Percentiles rank a stretch among this genome's conserved stretches.
Evolutionary conservation across 2,113 vertebrate species (phyloP).

Genomic region (Coptodon rendalli): DNA sequence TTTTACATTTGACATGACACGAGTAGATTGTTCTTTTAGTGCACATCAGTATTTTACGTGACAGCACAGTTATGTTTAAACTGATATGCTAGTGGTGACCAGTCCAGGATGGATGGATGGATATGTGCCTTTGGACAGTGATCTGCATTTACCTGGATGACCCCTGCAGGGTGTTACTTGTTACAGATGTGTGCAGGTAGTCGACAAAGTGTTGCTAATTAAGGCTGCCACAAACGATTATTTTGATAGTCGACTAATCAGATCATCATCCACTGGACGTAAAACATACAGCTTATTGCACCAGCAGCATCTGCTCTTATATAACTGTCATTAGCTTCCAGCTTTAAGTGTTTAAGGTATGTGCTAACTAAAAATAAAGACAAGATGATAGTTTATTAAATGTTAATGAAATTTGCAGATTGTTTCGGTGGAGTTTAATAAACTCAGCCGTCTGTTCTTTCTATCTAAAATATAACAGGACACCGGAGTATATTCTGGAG

Average conservation of each 20-base stretch:
- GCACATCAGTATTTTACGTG: neutral
- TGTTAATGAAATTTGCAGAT: accelerated
- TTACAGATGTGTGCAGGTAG: neutral
- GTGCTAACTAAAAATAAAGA: neutral
- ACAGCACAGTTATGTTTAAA: neutral
- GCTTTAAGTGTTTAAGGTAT: accelerated
- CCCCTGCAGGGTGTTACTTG: neutral
- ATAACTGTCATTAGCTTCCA: neutral
- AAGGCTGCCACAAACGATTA: neutral
- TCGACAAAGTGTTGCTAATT: neutral
- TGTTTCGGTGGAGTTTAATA: too few relatives aligned
- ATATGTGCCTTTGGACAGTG: neutral
- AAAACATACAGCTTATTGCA: neutral
- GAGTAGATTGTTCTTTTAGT: neutral
- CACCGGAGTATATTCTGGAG: accelerated
- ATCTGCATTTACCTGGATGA: neutral
- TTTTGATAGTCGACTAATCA: neutral
- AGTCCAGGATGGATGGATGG: neutral
- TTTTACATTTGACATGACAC: neutral
- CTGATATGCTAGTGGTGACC: neutral
- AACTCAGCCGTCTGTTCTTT: too few relatives aligned
- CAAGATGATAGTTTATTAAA: neutral
- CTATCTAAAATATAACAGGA: neutral
- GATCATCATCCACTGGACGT: neutral
- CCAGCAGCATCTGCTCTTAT: neutral